Percentiles rank a stretch among this genome's conserved stretches.
Evolutionary conservation across 2,888 invertebrate genomes (phyloP).

Genomic region (Eurytoma adleriae): DNA sequence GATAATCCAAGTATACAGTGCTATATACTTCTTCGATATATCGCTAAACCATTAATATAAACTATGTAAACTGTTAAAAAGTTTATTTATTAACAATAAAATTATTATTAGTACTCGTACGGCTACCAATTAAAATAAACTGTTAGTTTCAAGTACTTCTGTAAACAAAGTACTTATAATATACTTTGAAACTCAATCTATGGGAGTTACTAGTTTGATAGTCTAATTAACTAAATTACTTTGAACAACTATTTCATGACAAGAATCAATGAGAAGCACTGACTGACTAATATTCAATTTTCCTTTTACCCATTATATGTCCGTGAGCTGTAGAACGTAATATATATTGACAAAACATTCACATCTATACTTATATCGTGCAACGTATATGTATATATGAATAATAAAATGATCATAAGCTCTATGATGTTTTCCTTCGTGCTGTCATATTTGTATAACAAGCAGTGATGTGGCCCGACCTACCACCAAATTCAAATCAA

Average conservation of each 20-base stretch:
- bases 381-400: conserved; percentile 55
- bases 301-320: conserved; percentile 47
- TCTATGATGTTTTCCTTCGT: conserved; percentile 58
- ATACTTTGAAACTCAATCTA: conserved; percentile 1
- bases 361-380: conserved; percentile 64
- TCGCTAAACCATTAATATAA: conserved; percentile 14
- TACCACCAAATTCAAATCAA: conserved; percentile 59
- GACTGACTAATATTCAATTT: not conserved
- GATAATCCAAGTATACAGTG: conserved; percentile 29
- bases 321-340: conserved; percentile 61
- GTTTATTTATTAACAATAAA: not conserved
- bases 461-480: conserved; percentile 58
- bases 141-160: no score
- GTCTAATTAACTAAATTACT: conserved; percentile 22
- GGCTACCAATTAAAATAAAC: no score
- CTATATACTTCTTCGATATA: conserved; percentile 18
- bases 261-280: not conserved
- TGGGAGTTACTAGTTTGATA: not conserved
- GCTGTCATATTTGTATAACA: conserved; percentile 60
- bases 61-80: not conserved
- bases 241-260: not conserved
- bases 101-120: not conserved
- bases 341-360: conserved; percentile 59
- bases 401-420: conserved; percentile 46
- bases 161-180: no score